phyloP scores from a whole-genome alignment of 2,888 invertebrate genomes.

The Plebejus anna region DNA sequence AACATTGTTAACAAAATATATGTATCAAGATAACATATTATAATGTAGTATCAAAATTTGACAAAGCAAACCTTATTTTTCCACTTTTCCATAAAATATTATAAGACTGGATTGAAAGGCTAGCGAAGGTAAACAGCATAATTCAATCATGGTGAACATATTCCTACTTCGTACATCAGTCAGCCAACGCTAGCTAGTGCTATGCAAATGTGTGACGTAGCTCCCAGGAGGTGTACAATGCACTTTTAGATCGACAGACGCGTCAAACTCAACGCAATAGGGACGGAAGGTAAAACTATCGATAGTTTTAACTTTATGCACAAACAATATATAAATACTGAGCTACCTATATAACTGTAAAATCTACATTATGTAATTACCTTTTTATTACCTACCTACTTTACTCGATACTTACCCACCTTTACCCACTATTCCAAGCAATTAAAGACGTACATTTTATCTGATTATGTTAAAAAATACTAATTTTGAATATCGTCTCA shows the following conservation, averaged over 20 bases:
- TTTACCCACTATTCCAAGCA: too few species aligned
- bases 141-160: not conserved
- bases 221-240: conserved; percentile 71
- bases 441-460: not conserved
- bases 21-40: too few species aligned
- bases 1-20: too few species aligned
- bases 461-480: not conserved
- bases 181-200: conserved; percentile 39
- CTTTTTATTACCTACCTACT: too few species aligned
- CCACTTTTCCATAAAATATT: too few species aligned
- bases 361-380: too few species aligned
- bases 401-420: too few species aligned
- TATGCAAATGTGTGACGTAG: conserved; percentile 45
- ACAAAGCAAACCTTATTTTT: too few species aligned
- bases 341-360: not conserved
- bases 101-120: not conserved
- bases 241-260: conserved; percentile 69
- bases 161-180: conserved; percentile 38
- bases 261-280: conserved; percentile 54
- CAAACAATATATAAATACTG: not conserved
- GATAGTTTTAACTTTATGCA: conserved; percentile 22
- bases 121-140: conserved; percentile 34
- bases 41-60: too few species aligned
- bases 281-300: conserved; percentile 40
- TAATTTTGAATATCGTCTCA: not conserved